Base-by-base conservation (phyloP, 2,797 vertebrate species). In the Spinus pinus region DNA sequence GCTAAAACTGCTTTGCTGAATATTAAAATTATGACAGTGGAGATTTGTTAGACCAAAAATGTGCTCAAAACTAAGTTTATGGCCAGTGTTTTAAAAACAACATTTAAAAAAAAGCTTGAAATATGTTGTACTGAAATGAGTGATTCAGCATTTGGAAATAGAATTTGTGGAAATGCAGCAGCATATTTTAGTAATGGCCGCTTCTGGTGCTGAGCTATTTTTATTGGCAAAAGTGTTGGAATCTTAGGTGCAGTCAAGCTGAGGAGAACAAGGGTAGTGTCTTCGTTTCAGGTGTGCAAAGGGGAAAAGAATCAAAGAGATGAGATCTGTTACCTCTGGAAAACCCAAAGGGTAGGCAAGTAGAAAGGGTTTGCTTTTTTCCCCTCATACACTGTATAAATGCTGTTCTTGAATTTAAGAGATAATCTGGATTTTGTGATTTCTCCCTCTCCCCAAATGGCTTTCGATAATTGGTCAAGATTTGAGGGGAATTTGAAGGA, bases 381-480 rank as follows among this genome's bases (percentile, higher is more conserved):
- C 23, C 31, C 8, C 19, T 61, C 9, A 4, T 60, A 24, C 20
- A 30, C 33, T 64, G 5, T 70, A 24, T 42, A 53, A 77, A 54
- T 64, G 22, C 31, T 77, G 22, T 33, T 84, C n/a, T 83, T 73
- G 27, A 73, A 73, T n/a, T 74, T 33, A 62, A 67, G 31, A 64
- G 33, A 33, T 23, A 49, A 17, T 71, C n/a, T 47, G 44, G 42
- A 15, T 57, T 69, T 74, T 25, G 24, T 50, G 21, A 33, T 46
- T 66, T 83, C 10, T 7, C 3, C 17, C 8, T 30, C 5, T 7
- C 3, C 7, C 5, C 2, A 14, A 0, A 12, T 77, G 44, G 5
- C 23, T 85, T 87, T 69, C 77, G 46, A 18, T 24, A 12, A 73
- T 79, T 44, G 42, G 10, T 57, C 42, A 46, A 44, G 44, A 44